Evolutionary conservation across 2,797 vertebrate genomes (phyloP).

Genomic region (Ctenosaura bakeri): DNA sequence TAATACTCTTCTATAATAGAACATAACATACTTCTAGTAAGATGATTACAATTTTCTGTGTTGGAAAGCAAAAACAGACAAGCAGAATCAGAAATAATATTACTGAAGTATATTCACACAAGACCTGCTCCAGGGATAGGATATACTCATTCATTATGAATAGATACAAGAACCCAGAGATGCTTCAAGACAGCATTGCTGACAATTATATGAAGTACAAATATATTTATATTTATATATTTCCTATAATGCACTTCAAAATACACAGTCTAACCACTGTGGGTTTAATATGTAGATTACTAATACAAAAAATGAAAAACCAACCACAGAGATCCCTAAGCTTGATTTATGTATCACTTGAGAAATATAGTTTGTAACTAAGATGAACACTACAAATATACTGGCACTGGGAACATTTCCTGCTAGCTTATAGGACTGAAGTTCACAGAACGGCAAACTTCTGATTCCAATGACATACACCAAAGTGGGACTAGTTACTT

Average conservation of each 20-base stretch:
- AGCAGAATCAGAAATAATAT: too few relatives aligned
- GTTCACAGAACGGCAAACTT: constrained; percentile 17
- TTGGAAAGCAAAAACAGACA: too few relatives aligned
- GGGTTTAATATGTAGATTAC: neutral
- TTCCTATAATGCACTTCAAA: neutral
- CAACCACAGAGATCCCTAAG: neutral
- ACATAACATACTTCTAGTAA: too few relatives aligned
- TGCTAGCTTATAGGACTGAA: neutral
- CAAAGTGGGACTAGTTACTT: constrained; percentile 1
- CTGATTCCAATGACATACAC: constrained; percentile 14
- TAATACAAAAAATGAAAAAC: neutral
- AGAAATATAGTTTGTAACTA: neutral
- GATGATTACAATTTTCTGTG: too few relatives aligned
- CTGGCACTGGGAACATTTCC: neutral
- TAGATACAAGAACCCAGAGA: neutral
- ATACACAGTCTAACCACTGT: neutral
- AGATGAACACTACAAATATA: neutral
- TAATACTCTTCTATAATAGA: too few relatives aligned
- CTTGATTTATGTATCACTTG: neutral
- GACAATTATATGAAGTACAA: neutral
- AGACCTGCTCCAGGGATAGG: too few relatives aligned
- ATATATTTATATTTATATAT: neutral
- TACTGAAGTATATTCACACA: too few relatives aligned
- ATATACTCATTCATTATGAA: too few relatives aligned
- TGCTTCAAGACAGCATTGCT: neutral